phyloP scores from a whole-genome alignment of 2,797 vertebrate genomes.

The Enteromius trimaculatus region DNA sequence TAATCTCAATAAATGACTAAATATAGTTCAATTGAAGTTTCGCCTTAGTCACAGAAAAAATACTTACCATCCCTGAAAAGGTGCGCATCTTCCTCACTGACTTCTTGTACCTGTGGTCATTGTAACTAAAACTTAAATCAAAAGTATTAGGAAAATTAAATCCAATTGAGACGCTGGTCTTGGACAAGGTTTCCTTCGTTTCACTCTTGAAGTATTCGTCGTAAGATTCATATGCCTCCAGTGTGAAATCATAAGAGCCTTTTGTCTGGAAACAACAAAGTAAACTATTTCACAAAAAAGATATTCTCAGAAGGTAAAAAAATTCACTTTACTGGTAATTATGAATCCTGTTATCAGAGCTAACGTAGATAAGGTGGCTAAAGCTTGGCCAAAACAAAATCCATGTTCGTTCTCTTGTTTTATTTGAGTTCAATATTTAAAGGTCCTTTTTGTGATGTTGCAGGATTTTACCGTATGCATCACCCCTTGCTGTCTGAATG shows the following conservation, averaged over 20 bases:
- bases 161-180: conserved; percentile 70
- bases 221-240: conserved; percentile 82
- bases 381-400: neutral
- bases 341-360: neutral
- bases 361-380: neutral
- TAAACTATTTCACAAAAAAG: neutral
- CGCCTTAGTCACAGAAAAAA: neutral
- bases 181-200: conserved; percentile 39
- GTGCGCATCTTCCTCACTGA: conserved; percentile 77
- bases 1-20: neutral
- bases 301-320: neutral
- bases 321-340: neutral
- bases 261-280: conserved; percentile 79
- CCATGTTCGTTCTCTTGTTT: neutral
- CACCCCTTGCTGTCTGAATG: no score
- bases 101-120: conserved; percentile 71
- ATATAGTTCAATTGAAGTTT: neutral
- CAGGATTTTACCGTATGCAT: no score
- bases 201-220: conserved; percentile 76
- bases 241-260: conserved; percentile 84
- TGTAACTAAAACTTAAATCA: conserved; percentile 75
- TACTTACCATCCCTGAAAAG: conserved; percentile 79
- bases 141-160: conserved; percentile 66
- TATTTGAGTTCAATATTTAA: neutral
- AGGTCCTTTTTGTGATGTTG: no score